A percentile compares a stretch with the other conserved stretches of the same genome.
phyloP scores from a whole-genome alignment of 2,888 invertebrate genomes.

The Alcis repandata region DNA sequence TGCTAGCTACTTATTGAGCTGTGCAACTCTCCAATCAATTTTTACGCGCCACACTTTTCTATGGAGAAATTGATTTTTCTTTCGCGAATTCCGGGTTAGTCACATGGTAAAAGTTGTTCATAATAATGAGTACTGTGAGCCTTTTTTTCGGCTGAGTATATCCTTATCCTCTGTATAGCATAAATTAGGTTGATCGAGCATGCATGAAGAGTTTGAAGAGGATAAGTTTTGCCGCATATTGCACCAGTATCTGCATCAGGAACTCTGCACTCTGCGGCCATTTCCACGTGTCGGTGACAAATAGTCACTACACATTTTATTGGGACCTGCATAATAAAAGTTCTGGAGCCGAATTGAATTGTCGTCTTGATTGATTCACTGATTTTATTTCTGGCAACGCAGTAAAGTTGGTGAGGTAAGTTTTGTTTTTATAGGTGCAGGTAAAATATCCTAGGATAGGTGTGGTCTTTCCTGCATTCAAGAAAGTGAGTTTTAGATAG shows the following conservation, averaged over 20 bases:
- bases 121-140: no score
- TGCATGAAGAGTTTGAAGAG: neutral
- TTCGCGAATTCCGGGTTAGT: no score
- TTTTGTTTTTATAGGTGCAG: neutral
- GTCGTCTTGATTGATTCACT: slow-evolving; percentile 13
- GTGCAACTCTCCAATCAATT: no score
- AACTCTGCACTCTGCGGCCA: slow-evolving; percentile 8
- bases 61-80: no score
- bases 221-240: neutral
- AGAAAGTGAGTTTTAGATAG: neutral
- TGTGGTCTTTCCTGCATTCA: neutral
- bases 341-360: slow-evolving; percentile 23
- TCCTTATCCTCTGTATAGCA: no score
- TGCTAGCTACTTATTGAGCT: no score
- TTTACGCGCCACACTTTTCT: no score
- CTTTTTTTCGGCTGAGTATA: no score
- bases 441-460: no score
- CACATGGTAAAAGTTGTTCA: no score
- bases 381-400: slow-evolving; percentile 6
- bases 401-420: neutral
- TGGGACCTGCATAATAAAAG: slow-evolving; percentile 52
- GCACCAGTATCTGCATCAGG: slow-evolving; percentile 20
- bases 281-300: slow-evolving; percentile 31
- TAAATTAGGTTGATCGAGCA: no score
- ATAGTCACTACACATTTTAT: slow-evolving; percentile 32